Conservation (phyloP, 2,113 vertebrate genomes). For the Cheirogaleus medius region DNA sequence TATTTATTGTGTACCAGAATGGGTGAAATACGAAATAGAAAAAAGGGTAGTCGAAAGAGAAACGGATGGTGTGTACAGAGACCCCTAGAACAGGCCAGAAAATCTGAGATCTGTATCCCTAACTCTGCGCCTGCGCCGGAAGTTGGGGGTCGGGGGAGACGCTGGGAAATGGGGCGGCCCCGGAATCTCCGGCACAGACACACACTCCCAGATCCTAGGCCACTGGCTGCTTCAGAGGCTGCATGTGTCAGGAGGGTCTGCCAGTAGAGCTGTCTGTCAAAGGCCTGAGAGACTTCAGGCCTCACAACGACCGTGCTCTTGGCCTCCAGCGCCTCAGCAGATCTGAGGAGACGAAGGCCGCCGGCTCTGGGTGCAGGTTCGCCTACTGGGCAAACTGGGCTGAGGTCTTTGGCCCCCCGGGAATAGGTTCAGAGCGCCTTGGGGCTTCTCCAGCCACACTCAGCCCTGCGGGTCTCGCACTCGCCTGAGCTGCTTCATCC, state of each 20-base stretch:
- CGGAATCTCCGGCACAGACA: neutral
- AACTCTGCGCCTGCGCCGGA: conserved; percentile 40
- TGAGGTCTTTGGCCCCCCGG: neutral
- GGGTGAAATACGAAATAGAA: neutral
- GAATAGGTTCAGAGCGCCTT: neutral
- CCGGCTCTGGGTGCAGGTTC: neutral
- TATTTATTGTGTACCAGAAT: neutral
- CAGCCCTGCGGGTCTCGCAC: conserved; percentile 69
- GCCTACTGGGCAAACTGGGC: neutral
- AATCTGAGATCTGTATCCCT: neutral
- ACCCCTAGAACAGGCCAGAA: neutral
- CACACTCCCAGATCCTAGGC: neutral
- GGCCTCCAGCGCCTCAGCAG: conserved; percentile 48
- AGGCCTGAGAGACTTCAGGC: neutral
- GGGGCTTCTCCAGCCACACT: neutral
- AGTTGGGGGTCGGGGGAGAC: neutral
- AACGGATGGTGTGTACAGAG: fast-evolving
- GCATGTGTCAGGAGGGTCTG: neutral
- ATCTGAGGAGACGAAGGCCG: neutral
- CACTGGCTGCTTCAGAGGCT: neutral
- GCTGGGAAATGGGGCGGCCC: neutral
- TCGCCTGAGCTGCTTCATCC: conserved; percentile 66
- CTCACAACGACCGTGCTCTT: conserved; percentile 44
- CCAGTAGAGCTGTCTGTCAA: conserved; percentile 1
- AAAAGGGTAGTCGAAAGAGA: fast-evolving